Percentiles rank a stretch among this genome's conserved stretches.
phyloP scores from a whole-genome alignment of 2,888 invertebrate species.

The Galeopsomyia nigrocyanea region DNA sequence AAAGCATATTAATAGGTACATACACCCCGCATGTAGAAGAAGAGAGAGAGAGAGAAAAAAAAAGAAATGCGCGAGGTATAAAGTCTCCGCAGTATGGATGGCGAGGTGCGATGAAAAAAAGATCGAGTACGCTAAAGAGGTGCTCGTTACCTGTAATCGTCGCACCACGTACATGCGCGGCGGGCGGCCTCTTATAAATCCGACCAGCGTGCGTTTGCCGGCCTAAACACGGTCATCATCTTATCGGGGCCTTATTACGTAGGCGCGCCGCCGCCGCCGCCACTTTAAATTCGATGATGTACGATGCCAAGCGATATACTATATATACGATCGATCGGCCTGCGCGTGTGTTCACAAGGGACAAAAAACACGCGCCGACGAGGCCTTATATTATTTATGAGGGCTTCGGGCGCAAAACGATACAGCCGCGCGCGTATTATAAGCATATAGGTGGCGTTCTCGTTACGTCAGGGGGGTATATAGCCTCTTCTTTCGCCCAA shows the following conservation, averaged over 20 bases:
- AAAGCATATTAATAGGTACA: not conserved
- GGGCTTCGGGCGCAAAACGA: slow-evolving; percentile 28
- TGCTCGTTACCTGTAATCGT: slow-evolving; percentile 43
- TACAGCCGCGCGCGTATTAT: too few relatives aligned
- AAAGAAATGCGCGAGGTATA: not conserved
- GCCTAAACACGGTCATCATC: slow-evolving; percentile 39
- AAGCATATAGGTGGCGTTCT: too few relatives aligned
- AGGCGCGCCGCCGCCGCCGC: slow-evolving; percentile 17
- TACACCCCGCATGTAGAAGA: not conserved
- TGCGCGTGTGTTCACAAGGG: slow-evolving; percentile 15
- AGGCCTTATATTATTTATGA: slow-evolving; percentile 38
- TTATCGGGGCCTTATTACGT: slow-evolving; percentile 22
- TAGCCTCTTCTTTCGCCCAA: slow-evolving; percentile 27
- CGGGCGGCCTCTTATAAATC: slow-evolving; percentile 11
- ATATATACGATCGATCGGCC: not conserved
- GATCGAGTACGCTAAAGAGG: slow-evolving; percentile 29
- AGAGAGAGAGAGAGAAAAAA: slow-evolving; percentile 23
- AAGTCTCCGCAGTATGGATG: not conserved
- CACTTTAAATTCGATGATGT: slow-evolving; percentile 40
- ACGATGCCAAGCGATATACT: slow-evolving; percentile 11
- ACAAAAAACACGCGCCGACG: slow-evolving; percentile 15
- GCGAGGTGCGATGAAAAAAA: slow-evolving; percentile 26
- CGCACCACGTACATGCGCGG: slow-evolving; percentile 1
- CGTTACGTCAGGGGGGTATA: slow-evolving; percentile 35
- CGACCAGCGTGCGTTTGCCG: not conserved